Evolutionary conservation across 2,113 vertebrate species (phyloP).

Genomic region (Seriola quinqueradiata): DNA sequence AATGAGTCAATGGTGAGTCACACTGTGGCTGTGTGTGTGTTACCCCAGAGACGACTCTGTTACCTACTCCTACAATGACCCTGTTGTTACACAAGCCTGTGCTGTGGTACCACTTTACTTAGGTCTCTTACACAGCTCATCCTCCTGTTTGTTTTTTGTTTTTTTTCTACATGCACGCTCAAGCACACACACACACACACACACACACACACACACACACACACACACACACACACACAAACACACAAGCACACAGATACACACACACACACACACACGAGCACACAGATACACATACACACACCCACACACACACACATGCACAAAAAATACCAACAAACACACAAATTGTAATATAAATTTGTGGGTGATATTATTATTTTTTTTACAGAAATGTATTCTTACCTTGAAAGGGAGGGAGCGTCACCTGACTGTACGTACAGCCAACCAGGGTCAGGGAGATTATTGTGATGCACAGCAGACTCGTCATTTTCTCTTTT

Average conservation of each 20-base stretch:
- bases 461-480: conserved; percentile 91
- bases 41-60: conserved; percentile 66
- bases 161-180: not conserved
- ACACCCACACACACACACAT: not conserved
- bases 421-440: conserved; percentile 77
- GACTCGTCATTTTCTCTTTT: conserved; percentile 88
- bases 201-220: not conserved
- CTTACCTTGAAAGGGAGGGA: conserved; percentile 88
- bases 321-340: not conserved
- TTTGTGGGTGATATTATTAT: not conserved
- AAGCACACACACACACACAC: not conserved
- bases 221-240: not conserved
- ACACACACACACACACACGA: conserved; percentile 1
- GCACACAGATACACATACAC: not conserved
- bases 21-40: conserved; percentile 51
- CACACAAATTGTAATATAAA: not conserved
- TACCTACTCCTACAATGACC: conserved; percentile 66
- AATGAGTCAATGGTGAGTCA: conserved; percentile 65
- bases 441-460: conserved; percentile 89
- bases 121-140: conserved; percentile 38
- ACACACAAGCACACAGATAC: not conserved
- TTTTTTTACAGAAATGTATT: conserved; percentile 16
- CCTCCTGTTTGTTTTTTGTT: no score
- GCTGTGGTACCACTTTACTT: conserved; percentile 42
- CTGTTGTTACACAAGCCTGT: conserved; percentile 58